These are phyloP conservation scores for Sthenelais limicola DNA, from an alignment of 2,888 invertebrate species.

Conservation along the genomic window DNA sequence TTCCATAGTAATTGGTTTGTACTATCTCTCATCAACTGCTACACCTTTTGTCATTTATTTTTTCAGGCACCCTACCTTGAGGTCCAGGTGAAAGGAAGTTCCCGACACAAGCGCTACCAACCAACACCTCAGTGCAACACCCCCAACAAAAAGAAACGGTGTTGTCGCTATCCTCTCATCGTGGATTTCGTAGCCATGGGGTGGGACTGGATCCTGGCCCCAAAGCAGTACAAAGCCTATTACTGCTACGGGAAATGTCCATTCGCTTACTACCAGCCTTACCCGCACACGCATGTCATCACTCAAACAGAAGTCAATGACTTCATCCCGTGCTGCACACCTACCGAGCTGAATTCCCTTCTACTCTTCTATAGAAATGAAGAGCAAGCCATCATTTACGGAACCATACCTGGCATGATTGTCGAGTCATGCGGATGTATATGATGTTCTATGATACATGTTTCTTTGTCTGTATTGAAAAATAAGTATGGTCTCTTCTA, in stretches of 20 bases:
- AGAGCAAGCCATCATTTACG: conserved; percentile 85
- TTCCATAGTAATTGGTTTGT: too few species aligned
- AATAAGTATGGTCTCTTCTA: too few species aligned
- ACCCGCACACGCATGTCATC: conserved; percentile 90
- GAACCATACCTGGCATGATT: conserved; percentile 93
- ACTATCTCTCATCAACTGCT: too few species aligned
- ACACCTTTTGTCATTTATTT: conserved; percentile 55
- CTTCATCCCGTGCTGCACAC: conserved; percentile 86
- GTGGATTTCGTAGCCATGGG: conserved; percentile 97
- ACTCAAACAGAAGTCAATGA: neutral
- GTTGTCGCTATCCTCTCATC: conserved; percentile 93
- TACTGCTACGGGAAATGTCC: conserved; percentile 97
- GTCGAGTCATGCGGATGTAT: conserved; percentile 91
- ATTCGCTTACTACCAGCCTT: conserved; percentile 79
- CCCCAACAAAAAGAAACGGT: conserved; percentile 74
- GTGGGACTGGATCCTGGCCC: conserved; percentile 98
- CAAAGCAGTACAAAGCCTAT: conserved; percentile 93
- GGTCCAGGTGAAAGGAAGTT: conserved; percentile 52
- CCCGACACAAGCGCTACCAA: conserved; percentile 68
- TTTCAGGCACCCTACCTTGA: conserved; percentile 58
- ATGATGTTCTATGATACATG: too few species aligned
- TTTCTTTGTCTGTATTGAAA: too few species aligned
- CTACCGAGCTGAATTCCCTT: conserved; percentile 85
- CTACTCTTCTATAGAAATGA: conserved; percentile 94
- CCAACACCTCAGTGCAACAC: conserved; percentile 9